A percentile compares a stretch with the other conserved stretches of the same genome.
phyloP scores from a whole-genome alignment of 2,888 invertebrate genomes.

The Margaritifera margaritifera region DNA sequence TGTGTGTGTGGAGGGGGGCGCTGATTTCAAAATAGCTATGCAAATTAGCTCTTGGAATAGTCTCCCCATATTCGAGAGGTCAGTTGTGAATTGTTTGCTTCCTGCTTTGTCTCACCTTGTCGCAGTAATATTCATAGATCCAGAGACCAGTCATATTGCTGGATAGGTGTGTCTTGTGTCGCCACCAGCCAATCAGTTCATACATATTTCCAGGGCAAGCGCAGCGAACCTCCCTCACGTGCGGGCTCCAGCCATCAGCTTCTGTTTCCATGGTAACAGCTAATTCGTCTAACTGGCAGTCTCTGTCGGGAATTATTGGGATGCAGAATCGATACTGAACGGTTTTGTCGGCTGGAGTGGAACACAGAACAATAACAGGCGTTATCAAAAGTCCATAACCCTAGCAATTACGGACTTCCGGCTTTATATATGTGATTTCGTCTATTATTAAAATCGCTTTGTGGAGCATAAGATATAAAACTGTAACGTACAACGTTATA shows the following conservation, averaged over 20 bases:
- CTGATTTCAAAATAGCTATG: too few species aligned
- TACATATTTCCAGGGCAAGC: constrained; percentile 41
- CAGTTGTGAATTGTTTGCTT: too few species aligned
- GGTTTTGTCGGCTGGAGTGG: constrained; percentile 39
- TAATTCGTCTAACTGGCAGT: constrained; percentile 36
- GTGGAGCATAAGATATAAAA: too few species aligned
- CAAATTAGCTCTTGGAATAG: too few species aligned
- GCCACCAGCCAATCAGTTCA: constrained; percentile 47
- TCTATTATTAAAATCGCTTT: too few species aligned
- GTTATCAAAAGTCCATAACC: too few species aligned
- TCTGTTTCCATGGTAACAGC: constrained; percentile 46
- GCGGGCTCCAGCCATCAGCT: constrained; percentile 45
- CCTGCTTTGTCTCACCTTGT: constrained; percentile 30
- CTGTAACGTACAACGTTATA: too few species aligned
- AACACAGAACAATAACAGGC: neutral
- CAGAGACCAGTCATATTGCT: constrained; percentile 36
- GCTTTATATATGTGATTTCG: too few species aligned
- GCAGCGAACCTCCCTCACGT: constrained; percentile 47
- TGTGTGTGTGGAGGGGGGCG: too few species aligned
- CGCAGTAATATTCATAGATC: constrained; percentile 52
- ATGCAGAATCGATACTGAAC: constrained; percentile 52
- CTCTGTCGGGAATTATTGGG: constrained; percentile 36
- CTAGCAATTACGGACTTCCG: too few species aligned
- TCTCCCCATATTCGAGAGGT: too few species aligned
- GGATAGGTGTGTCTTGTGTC: constrained; percentile 24